Evolutionary conservation across 2,888 invertebrate species (phyloP).

Genomic region (Anoncus sp.): DNA sequence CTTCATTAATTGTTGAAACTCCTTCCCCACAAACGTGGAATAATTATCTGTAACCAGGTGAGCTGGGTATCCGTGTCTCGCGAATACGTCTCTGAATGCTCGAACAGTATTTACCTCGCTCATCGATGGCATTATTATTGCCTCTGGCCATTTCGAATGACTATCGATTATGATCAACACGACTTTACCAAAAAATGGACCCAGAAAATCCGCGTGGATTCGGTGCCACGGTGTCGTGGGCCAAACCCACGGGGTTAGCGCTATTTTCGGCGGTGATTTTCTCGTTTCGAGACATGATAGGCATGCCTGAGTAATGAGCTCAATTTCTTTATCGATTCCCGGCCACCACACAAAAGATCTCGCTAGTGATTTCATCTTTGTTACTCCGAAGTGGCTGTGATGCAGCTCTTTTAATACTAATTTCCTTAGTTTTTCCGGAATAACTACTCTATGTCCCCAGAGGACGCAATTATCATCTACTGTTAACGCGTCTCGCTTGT

Average conservation of each 20-base stretch:
- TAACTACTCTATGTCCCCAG: conserved; percentile 54
- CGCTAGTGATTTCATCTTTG: conserved; percentile 69
- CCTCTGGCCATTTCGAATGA: conserved; percentile 72
- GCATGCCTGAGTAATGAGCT: conserved; percentile 66
- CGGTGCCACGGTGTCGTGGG: conserved; percentile 68
- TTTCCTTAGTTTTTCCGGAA: conserved; percentile 44
- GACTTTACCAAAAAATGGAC: conserved; percentile 62
- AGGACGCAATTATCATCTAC: conserved; percentile 46
- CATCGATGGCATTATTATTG: conserved; percentile 46
- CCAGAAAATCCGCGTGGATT: conserved; percentile 72
- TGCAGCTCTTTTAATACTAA: conserved; percentile 65
- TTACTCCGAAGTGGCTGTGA: conserved; percentile 66
- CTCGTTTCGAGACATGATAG: conserved; percentile 64
- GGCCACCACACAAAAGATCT: conserved; percentile 67
- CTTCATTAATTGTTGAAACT: conserved; percentile 63
- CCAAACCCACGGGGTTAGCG: conserved; percentile 69
- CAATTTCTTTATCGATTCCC: conserved; percentile 68
- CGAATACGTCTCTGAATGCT: conserved; percentile 66
- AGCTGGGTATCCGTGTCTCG: conserved; percentile 65
- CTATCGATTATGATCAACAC: conserved; percentile 69
- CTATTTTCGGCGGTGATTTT: conserved; percentile 66
- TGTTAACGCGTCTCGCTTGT: conserved; percentile 49
- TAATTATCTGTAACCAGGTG: conserved; percentile 69
- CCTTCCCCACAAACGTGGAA: conserved; percentile 67
- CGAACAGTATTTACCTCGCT: conserved; percentile 65